Base-by-base conservation (phyloP, 2,113 vertebrate species). In the Anguilla japonica region DNA sequence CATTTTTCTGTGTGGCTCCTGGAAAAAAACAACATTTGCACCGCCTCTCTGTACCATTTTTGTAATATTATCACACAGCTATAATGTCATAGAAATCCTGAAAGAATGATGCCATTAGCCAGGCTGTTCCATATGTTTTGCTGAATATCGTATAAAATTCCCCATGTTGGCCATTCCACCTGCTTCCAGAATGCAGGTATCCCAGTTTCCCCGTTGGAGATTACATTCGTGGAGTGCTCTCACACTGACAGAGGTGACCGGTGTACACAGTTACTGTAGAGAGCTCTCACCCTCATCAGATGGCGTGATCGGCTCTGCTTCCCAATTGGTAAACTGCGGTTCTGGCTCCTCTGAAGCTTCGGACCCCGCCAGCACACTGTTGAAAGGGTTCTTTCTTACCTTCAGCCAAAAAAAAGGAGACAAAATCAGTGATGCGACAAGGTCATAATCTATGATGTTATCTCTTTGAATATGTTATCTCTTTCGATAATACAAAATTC, bases 301-400 rank as follows among this genome's bases (percentile, higher is more conserved):
- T 15, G 91, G 89, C 81, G 92, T 91, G 89, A 89, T 89, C 79
- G 90, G 88, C 90, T 84, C 89, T 80, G 53, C 14, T 13, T 86
- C 83, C 92, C 86, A 92, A 85, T 90, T 90, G 90, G 90, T 84
- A 71, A 91, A 85, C 41, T 83, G 90, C n/a, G 29, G 81, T 6
- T 56, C 87, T 83, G 90, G 79, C 22, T 86, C 86, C 26, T 85
- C 87, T 79, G 43, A 7, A 41, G 41, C 39, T 43, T 94, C 91
- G 86, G 34, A 87, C 82, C 87, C 79, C 16, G 67, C 16, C 29
- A 6, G 78, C 0, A 92, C 91, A 43, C n/a, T 93, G 92, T 97
- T 96, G 92, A 98, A 98, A 0, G 97, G 97, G 92, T 98, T 99
- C 93, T 93, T 95, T 89, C 97, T 97, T 93, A 94, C 93, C 97